Base-by-base conservation (phyloP, 2,888 invertebrate genomes). In the Orthosia gracilis region DNA sequence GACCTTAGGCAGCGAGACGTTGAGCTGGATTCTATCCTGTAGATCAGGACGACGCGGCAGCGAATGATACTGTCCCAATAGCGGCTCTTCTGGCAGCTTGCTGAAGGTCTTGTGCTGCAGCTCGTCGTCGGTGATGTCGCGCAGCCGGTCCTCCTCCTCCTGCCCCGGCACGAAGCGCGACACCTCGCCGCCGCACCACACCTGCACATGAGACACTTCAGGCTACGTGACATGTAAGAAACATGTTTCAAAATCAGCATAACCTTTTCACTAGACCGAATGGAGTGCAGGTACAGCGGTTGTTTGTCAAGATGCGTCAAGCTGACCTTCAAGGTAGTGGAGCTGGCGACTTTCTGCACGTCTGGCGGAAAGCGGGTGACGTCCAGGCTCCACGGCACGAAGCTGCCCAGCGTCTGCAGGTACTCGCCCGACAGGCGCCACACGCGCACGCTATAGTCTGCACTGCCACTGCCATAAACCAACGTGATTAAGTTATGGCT, bases 351-450 rank as follows among this genome's bases (percentile, higher is more conserved):
- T 90, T 98, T 97, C 84, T 96, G 96, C 12, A 98, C 97, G 91
- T 99, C 98, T 0, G 98, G 97, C 7, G 98, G 98, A 82, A 97
- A 93, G 52, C 97, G 96, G 26, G 94, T 87, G n/a, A 96, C 94
- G 3, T 96, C 93, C 57, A 96, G 94, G 45, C 94, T 93, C 98
- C 98, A 98, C 1, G 97, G 96, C 86, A 97, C 94, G 84, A 97
- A 97, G 68, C 98, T 97, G 69, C 98, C 98, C 83, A 98, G 95
- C 7, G 98, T 98, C 83, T 98, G 98, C 84, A 98, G 89, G 90
- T 97, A 97, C 87, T 97, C 97, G 52, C 98, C 98, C 57, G 97
- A 97, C 73, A 98, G 91, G 0, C 97, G 97, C 98, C 98, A 98
- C 91, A 98, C 94, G 70, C 98, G 97, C 76, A 97, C 98, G 64